Base-by-base conservation (phyloP, 2,113 vertebrate species). In the Podarcis muralis region DNA sequence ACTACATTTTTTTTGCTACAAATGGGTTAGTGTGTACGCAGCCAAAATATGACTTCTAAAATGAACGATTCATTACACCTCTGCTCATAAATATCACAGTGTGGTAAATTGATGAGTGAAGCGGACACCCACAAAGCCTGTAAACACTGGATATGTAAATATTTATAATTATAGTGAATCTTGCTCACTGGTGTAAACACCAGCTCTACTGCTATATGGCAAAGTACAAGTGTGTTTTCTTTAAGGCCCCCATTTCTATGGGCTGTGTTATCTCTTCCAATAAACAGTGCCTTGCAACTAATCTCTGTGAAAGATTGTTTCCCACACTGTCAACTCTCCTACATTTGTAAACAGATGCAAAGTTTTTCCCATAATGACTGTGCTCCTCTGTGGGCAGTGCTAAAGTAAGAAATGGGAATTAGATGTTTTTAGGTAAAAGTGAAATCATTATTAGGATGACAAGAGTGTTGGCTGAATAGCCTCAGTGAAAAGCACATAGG, bases 41-140 rank as follows among this genome's bases (percentile, higher is more conserved):
- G 48, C 48, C 48, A 53, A 22, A 74, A 78, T 78, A 15, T 30
- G 25, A 84, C 68, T 80, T 87, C 66, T 87, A 40, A 22, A 74
- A 75, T 23, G 81, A 90, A 85, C 20, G 0, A 1, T 16, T 57
- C 43, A 75, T 66, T 81, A 62, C 71, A 32, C 88, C 84, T 76
- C 84, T 88, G 35, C 43, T 90, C 77, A 83, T 71, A 74, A 90
- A 91, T 88, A 87, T 82, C 74, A 43, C 0, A 1, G 78, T 69
- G 3, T 1, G 80, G 68, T 1, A 0, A 53, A 87, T 57, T 77
- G 88, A 8, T 71, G 62, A 77, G 91, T 91, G 90, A 84, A 85
- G 87, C 89, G 94, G 87, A 95, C 93, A 93, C 94, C 93, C 95
- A 95, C 88, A 94, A 83, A 94, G 95, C 78, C 57, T 57, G 68